phyloP scores from a whole-genome alignment of 2,888 invertebrate species.

The Eumacrocentrus americanus region DNA sequence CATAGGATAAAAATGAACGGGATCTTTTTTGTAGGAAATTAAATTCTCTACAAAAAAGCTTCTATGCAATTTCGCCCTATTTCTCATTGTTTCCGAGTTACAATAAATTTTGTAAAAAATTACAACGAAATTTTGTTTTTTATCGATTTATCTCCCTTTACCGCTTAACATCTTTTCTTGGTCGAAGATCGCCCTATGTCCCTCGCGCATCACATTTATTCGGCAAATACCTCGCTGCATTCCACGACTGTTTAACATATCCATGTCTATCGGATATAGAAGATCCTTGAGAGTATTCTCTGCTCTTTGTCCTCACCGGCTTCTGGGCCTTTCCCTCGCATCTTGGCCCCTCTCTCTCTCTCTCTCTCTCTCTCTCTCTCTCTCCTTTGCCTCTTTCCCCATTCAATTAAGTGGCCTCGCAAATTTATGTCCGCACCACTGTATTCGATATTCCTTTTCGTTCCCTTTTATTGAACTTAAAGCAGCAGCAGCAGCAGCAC shows the following conservation, averaged over 20 bases:
- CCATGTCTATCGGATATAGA: constrained; percentile 35
- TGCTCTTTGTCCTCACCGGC: constrained; percentile 35
- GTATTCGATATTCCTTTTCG: constrained; percentile 52
- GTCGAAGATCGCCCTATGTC: neutral
- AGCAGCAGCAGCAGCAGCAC: neutral
- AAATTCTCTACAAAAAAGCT: too few relatives aligned
- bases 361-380: constrained; percentile 27
- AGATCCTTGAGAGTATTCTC: constrained; percentile 26
- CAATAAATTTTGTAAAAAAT: too few relatives aligned
- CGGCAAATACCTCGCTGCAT: constrained; percentile 50
- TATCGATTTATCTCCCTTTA: too few relatives aligned
- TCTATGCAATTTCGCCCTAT: too few relatives aligned
- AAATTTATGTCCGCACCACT: constrained; percentile 58
- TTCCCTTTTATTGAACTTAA: constrained; percentile 45
- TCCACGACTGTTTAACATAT: constrained; percentile 55
- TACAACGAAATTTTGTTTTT: too few relatives aligned
- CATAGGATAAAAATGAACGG: too few relatives aligned
- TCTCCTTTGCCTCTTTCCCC: constrained; percentile 47
- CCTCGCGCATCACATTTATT: constrained; percentile 45
- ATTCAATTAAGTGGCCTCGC: constrained; percentile 60
- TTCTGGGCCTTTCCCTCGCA: constrained; percentile 22
- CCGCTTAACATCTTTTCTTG: too few relatives aligned
- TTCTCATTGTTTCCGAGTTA: constrained; percentile 1
- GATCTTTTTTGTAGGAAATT: too few relatives aligned
- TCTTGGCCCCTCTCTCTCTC: constrained; percentile 4